These are phyloP conservation scores for Zaprionus bogoriensis DNA, from an alignment of 2,888 invertebrate genomes.

Conservation along the genomic window DNA sequence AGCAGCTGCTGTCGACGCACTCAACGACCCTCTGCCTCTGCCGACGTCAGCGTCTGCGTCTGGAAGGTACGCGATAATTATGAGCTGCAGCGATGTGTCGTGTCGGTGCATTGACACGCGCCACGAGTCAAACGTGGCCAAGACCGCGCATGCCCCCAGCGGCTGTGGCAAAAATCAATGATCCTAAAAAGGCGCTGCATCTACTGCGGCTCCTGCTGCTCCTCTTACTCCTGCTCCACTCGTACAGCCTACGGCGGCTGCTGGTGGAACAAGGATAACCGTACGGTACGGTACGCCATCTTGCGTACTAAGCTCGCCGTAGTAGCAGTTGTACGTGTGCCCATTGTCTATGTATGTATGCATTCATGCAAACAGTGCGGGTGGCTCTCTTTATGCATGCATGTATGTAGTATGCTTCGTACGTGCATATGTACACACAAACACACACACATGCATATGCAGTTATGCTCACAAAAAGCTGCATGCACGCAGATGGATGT, in stretches of 20 bases:
- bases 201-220: background rate
- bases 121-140: conserved; percentile 40
- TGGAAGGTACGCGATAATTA: conserved; percentile 48
- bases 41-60: conserved; percentile 37
- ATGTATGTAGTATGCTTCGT: background rate
- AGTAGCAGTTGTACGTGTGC: conserved; percentile 65
- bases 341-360: conserved; percentile 31
- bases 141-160: conserved; percentile 62
- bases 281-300: conserved; percentile 66
- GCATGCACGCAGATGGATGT: too few species aligned
- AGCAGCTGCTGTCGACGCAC: conserved; percentile 59
- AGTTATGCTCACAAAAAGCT: conserved; percentile 6
- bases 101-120: conserved; percentile 74
- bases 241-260: too few species aligned
- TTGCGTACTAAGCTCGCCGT: conserved; percentile 71
- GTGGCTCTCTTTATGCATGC: conserved; percentile 7
- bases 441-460: background rate
- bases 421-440: background rate
- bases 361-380: conserved; percentile 4
- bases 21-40: conserved; percentile 20
- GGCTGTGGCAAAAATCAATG: conserved; percentile 59
- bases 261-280: conserved; percentile 59
- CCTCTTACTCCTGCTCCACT: too few species aligned
- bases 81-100: conserved; percentile 33
- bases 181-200: conserved; percentile 50